Evolutionary conservation across 2,113 vertebrate species (phyloP), one percentile per base, ranked within the genome.

Genomic region (Muntiacus reevesi): DNA sequence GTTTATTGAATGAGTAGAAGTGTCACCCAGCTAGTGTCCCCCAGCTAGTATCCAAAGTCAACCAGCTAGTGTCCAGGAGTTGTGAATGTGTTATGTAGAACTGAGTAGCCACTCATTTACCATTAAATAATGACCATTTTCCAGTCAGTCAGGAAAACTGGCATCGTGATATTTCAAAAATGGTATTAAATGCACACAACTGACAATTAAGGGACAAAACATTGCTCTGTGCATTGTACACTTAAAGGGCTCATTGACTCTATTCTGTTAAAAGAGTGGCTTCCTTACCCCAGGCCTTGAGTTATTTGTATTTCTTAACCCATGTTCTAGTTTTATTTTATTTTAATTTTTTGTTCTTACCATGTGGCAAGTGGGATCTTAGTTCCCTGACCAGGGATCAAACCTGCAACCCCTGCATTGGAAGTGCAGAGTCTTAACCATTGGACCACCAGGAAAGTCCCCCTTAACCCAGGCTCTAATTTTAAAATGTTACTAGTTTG

Each of bases 401-500:
- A 76, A 43, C 36, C 21, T 2, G 0, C 23, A 27, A 76, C 11
- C 71, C 71, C 23, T 43, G 23, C 67, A 43, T 43, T 76, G 40
- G 36, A 76, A 76, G 71, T 76, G 12, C 71, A 43, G 67, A 71
- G 23, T 76, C 71, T 76, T 76, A 76, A 76, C 71, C 36, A 43
- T 14, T 76, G 71, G 71, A 43, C 36, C 11, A 76, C 36, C 36
- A 76, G 71, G 23, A 12, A 76, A 76, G 71, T 76, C 40, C 40
- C 3, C 36, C 13, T 57, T 93, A 87, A 83, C 19, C 52, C 33
- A 87, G 47, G 33, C 89, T 91, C 67, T 91, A 40, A 62, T 95
- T 95, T 84, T 91, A 95, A 91, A 94, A 86, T 95, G 36, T 89
- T 82, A 88, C 14, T 95, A 76, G 10, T 86, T 94, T 83, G 86